Evolutionary conservation across 1,140 invertebrate genomes (phyloP), one percentile per base, ranked within the genome.

Genomic region (Ladona fulva): DNA sequence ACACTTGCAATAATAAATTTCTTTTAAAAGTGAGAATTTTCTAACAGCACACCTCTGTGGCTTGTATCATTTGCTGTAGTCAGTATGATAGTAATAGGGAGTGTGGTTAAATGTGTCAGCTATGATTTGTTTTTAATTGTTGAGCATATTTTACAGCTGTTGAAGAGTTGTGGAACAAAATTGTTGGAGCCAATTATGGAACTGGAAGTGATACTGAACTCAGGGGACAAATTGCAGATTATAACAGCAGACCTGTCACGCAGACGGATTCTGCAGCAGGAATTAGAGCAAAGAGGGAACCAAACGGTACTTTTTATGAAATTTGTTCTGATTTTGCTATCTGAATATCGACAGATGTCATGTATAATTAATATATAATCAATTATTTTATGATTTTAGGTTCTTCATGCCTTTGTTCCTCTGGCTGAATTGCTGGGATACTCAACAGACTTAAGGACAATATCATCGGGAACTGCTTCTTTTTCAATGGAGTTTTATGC

Each of bases 131-230:
- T n/a, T n/a, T n/a, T n/a, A n/a, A n/a, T n/a, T 25, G 77, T 77
- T 25, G 24, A 82, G 77, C 81, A 75, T 78, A 78, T 80, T 83
- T 84, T 77, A 79, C 81, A 94, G 91, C 82, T 95, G 25, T 84
- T 97, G 29, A 86, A 86, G 77, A 82, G 89, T 77, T 87, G 88
- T 0, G 86, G 87, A 0, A 87, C 90, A 0, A 80, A 87, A 7
- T 86, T 98, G 7, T 82, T 96, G 77, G 96, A 99, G 84, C 97
- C 97, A 11, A 87, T 97, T 52, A 98, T 98, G 95, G 82, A 85
- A 24, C 78, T 98, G 29, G 92, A 97, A 87, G 89, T 98, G 74
- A 88, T 91, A n/a, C 14, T 66, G 12, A 87, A 88, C 7, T 89
- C 91, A 19, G 89, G 92, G 80, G 87, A 90, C 16, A 88, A 90